A percentile compares a stretch with the other conserved stretches of the same genome.
Evolutionary conservation across 2,797 vertebrate species (phyloP).

Genomic region (Margarornis squamiger): DNA sequence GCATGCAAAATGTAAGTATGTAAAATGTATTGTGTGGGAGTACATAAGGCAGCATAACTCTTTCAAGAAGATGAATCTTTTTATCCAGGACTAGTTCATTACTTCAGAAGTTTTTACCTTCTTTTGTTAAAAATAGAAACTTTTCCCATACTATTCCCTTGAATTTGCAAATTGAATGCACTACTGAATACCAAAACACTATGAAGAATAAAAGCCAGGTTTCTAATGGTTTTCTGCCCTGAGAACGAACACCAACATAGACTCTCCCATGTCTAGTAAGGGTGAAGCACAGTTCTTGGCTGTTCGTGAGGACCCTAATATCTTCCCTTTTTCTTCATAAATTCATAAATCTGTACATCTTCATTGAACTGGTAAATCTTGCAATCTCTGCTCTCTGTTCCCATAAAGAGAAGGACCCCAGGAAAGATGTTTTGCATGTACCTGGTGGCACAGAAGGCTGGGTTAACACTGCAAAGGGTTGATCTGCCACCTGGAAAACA

Average conservation of each 20-base stretch:
- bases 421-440: background rate
- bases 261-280: background rate
- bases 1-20: slow-evolving; percentile 64
- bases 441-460: background rate
- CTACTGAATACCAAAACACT: background rate
- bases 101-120: slow-evolving; percentile 52
- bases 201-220: background rate
- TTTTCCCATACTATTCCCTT: slow-evolving; percentile 33
- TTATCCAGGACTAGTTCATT: slow-evolving; percentile 43
- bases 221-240: slow-evolving; percentile 11
- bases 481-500: background rate
- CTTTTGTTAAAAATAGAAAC: slow-evolving; percentile 69
- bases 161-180: slow-evolving; percentile 28
- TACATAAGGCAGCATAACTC: slow-evolving; percentile 41
- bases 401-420: background rate
- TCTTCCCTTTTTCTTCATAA: background rate
- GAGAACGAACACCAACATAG: background rate
- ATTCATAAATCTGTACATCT: background rate
- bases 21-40: slow-evolving; percentile 64
- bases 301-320: background rate
- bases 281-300: background rate
- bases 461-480: background rate
- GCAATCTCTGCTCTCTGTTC: background rate
- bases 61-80: slow-evolving; percentile 62
- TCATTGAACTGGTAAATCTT: background rate